phyloP scores from a whole-genome alignment of 2,797 vertebrate genomes.

The Ceyx erithaca region DNA sequence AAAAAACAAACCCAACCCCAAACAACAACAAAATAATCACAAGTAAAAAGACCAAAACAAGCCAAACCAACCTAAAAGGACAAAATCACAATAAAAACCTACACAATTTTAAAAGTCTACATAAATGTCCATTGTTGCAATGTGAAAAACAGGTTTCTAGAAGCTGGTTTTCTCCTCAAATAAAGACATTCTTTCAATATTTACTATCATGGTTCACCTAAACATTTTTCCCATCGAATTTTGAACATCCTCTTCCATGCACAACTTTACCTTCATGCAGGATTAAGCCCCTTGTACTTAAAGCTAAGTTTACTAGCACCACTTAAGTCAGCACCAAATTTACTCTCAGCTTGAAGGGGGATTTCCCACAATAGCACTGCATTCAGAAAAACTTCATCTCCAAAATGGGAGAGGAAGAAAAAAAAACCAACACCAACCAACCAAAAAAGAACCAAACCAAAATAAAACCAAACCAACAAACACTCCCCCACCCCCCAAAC shows the following conservation, averaged over 20 bases:
- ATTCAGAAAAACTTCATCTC: neutral
- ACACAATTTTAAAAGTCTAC: neutral
- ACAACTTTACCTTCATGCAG: neutral
- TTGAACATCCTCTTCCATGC: fast-evolving
- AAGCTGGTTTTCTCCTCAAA: neutral
- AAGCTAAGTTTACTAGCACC: neutral
- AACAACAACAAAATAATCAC: too few relatives aligned
- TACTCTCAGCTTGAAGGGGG: neutral
- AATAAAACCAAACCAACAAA: too few relatives aligned
- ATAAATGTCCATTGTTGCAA: fast-evolving
- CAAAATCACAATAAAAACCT: neutral
- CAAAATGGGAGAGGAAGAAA: neutral
- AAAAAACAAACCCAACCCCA: neutral
- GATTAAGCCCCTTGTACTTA: neutral
- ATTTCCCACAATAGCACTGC: neutral
- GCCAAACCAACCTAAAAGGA: too few relatives aligned
- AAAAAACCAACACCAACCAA: too few relatives aligned
- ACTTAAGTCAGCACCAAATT: neutral
- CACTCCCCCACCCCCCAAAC: too few relatives aligned
- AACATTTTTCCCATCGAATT: neutral
- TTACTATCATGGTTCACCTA: neutral
- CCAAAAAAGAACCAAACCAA: neutral
- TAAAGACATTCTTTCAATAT: neutral
- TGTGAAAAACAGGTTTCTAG: neutral
- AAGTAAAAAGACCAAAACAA: too few relatives aligned